These are phyloP conservation scores for Conomelus anceps DNA, from an alignment of 2,888 invertebrate genomes.

Conservation along the genomic window DNA sequence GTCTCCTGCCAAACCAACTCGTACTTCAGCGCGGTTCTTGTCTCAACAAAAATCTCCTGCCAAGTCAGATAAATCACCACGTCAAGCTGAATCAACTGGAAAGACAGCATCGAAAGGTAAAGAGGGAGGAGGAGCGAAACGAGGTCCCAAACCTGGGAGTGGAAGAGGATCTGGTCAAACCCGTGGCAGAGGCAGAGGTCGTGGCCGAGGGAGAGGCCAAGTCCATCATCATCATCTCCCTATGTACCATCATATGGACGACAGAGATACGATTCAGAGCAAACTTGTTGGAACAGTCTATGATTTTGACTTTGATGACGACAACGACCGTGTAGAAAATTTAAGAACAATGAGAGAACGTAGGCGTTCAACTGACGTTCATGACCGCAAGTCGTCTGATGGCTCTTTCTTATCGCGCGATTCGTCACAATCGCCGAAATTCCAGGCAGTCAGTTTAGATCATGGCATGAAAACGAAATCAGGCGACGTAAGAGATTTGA, in stretches of 20 bases:
- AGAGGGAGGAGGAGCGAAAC: slow-evolving; percentile 25
- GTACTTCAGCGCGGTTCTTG: slow-evolving; percentile 56
- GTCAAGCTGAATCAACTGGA: slow-evolving; percentile 33
- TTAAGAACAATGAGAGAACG: slow-evolving; percentile 72
- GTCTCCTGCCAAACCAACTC: slow-evolving; percentile 49
- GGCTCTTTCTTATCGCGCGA: slow-evolving; percentile 47
- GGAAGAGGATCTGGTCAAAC: slow-evolving; percentile 49
- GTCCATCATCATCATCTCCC: slow-evolving; percentile 40
- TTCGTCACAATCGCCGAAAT: slow-evolving; percentile 51
- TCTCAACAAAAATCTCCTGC: slow-evolving; percentile 58
- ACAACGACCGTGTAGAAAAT: slow-evolving; percentile 56
- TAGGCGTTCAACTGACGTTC: slow-evolving; percentile 64
- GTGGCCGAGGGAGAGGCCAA: slow-evolving; percentile 43
- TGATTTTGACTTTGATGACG: slow-evolving; percentile 76
- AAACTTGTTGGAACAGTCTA: slow-evolving; percentile 82
- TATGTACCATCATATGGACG: slow-evolving; percentile 39
- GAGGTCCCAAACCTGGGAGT: slow-evolving; percentile 40
- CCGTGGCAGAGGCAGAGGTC: slow-evolving; percentile 38
- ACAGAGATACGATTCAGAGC: slow-evolving; percentile 65
- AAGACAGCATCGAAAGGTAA: slow-evolving; percentile 29
- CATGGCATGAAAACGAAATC: slow-evolving; percentile 34
- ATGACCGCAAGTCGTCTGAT: slow-evolving; percentile 52
- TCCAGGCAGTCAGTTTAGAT: slow-evolving; percentile 46
- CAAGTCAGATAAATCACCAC: slow-evolving; percentile 62
- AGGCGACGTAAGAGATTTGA: slow-evolving; percentile 45